Conservation (phyloP, 2,113 vertebrate species). For the Limnothrissa miodon region DNA sequence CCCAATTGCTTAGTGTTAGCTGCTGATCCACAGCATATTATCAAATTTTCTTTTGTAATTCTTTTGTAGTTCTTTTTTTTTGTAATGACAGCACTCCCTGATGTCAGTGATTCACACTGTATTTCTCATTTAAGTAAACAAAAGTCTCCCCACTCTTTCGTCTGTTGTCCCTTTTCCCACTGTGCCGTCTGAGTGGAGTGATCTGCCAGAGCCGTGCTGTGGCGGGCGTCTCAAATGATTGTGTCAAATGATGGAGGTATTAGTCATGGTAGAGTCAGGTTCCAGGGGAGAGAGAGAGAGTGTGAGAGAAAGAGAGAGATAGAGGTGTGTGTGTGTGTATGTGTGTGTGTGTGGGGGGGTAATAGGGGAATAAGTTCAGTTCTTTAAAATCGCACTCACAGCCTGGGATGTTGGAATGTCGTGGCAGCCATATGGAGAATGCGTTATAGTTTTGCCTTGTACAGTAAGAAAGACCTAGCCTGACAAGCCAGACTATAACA, state of each 20-base stretch:
- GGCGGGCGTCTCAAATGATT: background rate
- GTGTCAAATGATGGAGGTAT: background rate
- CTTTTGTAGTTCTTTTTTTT: background rate
- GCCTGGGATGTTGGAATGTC: background rate
- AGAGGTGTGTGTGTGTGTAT: too few species aligned
- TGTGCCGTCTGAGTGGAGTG: background rate
- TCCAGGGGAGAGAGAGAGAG: background rate
- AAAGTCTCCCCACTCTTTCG: too few species aligned
- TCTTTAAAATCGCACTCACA: background rate
- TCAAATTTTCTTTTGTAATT: too few species aligned
- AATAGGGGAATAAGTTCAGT: background rate
- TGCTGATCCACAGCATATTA: too few species aligned
- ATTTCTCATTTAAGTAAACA: too few species aligned
- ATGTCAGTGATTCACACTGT: too few species aligned
- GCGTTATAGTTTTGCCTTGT: background rate
- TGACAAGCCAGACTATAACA: too few species aligned
- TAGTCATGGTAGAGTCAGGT: background rate
- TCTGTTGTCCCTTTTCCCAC: background rate
- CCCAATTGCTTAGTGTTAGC: too few species aligned
- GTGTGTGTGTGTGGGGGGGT: too few species aligned
- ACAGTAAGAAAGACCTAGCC: background rate
- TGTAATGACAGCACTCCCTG: background rate
- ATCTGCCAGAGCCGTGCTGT: background rate
- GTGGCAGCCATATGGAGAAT: background rate
- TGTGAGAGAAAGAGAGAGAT: too few species aligned